Evolutionary conservation across 2,888 invertebrate species (phyloP).

Genomic region (Bellardia pandia): DNA sequence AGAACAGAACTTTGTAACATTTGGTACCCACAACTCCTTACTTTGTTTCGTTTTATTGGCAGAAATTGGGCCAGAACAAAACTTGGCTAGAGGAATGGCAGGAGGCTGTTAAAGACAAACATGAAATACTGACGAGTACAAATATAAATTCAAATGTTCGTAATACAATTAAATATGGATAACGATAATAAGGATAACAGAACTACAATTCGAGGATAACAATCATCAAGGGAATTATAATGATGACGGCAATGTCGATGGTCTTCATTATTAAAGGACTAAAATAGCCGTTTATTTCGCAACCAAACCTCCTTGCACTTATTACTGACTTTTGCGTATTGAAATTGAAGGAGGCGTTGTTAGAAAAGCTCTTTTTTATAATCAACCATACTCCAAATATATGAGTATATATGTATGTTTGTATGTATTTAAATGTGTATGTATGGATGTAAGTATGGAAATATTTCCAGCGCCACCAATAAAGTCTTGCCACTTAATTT

Average conservation of each 20-base stretch:
- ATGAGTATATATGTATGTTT: too few relatives aligned
- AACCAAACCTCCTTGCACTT: not conserved
- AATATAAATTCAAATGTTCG: slow-evolving; percentile 5
- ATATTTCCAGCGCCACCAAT: slow-evolving; percentile 16
- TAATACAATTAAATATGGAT: slow-evolving; percentile 40
- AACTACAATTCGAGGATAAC: not conserved
- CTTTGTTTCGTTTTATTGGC: not conserved
- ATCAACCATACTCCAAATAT: not conserved
- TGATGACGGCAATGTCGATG: not conserved
- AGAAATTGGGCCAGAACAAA: not conserved
- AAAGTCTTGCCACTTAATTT: slow-evolving; percentile 30
- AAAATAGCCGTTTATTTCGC: not conserved
- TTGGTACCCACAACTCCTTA: not conserved
- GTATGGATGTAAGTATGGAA: not conserved
- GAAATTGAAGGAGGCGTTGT: slow-evolving; percentile 19
- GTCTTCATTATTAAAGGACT: slow-evolving; percentile 6
- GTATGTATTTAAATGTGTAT: too few relatives aligned
- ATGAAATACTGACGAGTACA: not conserved
- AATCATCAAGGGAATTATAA: not conserved
- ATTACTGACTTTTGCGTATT: not conserved
- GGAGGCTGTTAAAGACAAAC: not conserved
- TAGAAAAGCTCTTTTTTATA: slow-evolving; percentile 1
- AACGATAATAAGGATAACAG: slow-evolving; percentile 1
- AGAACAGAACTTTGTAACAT: not conserved
- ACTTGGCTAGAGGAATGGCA: not conserved